A percentile compares a stretch with the other conserved stretches of the same genome.
These are phyloP conservation scores for Nannospalax galili DNA, from an alignment of 2,113 vertebrate species.

Conservation along the genomic window DNA sequence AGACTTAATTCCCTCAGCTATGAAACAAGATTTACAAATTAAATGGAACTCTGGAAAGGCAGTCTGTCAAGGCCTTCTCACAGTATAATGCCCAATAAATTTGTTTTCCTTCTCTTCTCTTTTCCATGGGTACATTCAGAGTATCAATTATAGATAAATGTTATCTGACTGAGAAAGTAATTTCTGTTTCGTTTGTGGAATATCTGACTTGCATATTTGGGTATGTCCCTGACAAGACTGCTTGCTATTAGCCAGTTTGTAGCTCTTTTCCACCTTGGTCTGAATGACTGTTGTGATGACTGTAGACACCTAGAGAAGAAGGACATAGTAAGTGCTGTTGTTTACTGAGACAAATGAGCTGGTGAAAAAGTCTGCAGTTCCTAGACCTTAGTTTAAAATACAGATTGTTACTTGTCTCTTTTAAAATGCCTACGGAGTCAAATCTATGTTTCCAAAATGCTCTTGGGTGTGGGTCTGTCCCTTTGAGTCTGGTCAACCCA, in stretches of 20 bases:
- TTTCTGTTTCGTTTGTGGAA: neutral
- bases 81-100: neutral
- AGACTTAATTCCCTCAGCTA: neutral
- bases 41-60: neutral
- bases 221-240: neutral
- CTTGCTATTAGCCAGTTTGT: neutral
- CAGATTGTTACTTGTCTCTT: too few relatives aligned
- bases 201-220: neutral
- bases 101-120: neutral
- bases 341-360: neutral
- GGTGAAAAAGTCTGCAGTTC: neutral
- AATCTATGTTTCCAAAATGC: too few relatives aligned
- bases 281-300: neutral
- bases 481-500: too few relatives aligned
- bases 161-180: accelerated
- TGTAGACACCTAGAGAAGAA: neutral
- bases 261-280: neutral
- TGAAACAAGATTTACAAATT: neutral
- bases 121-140: neutral
- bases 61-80: neutral
- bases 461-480: too few relatives aligned
- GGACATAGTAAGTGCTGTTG: neutral
- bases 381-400: neutral
- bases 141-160: neutral
- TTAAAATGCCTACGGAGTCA: too few relatives aligned